Evolutionary conservation across 2,797 vertebrate species (phyloP).

Genomic region (Pagetopsis macropterus): DNA sequence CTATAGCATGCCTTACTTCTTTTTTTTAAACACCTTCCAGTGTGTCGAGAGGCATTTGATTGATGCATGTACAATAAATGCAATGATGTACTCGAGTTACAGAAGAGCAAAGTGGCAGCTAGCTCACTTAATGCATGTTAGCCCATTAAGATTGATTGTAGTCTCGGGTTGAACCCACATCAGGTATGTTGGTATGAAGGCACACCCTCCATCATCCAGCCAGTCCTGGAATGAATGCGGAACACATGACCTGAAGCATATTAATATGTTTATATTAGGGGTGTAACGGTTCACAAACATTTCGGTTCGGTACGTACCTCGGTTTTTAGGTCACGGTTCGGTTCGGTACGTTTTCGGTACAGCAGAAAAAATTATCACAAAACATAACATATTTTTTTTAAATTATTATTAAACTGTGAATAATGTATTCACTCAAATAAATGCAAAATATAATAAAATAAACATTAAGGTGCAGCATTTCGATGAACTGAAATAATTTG

Average conservation of each 20-base stretch:
- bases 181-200: not conserved
- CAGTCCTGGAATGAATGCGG: not conserved
- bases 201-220: not conserved
- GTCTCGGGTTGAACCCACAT: conserved; percentile 5
- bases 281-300: too few relatives aligned
- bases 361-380: too few relatives aligned
- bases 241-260: conserved; percentile 10
- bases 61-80: not conserved
- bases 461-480: too few relatives aligned
- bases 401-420: too few relatives aligned
- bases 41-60: not conserved
- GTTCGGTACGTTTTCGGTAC: too few relatives aligned
- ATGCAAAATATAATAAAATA: too few relatives aligned
- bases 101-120: not conserved
- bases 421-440: too few relatives aligned
- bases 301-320: too few relatives aligned
- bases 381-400: too few relatives aligned
- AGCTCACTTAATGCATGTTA: not conserved
- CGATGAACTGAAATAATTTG: too few relatives aligned
- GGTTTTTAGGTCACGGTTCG: too few relatives aligned
- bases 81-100: not conserved
- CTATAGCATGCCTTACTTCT: not conserved
- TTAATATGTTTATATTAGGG: conserved; percentile 6
- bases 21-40: not conserved
- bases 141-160: not conserved